A percentile compares a stretch with the other conserved stretches of the same genome.
Evolutionary conservation across 1,140 invertebrate species (phyloP).

Genomic region (Lamellibrachia luymesi): DNA sequence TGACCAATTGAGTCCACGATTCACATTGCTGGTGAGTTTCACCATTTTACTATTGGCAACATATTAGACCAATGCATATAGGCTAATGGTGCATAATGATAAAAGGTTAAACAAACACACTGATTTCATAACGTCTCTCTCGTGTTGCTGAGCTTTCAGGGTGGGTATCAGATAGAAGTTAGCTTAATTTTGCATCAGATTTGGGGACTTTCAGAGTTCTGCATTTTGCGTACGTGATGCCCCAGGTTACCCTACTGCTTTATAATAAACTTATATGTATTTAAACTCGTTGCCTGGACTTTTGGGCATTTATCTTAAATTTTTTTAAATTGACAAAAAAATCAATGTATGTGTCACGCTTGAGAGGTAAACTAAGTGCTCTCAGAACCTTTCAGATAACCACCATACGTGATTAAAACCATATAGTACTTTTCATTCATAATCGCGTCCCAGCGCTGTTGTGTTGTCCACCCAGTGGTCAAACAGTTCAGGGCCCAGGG

Average conservation of each 20-base stretch:
- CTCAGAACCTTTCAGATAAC: background rate
- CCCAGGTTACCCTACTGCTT: background rate
- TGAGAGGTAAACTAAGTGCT: background rate
- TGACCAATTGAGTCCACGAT: no score
- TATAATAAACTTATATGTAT: background rate
- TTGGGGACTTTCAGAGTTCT: no score
- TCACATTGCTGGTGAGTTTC: no score
- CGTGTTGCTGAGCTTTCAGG: no score
- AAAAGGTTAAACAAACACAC: no score
- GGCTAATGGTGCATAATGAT: no score
- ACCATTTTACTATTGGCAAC: no score
- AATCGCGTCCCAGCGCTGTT: background rate
- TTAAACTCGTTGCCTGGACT: background rate
- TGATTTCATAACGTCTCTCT: no score
- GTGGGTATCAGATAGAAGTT: no score
- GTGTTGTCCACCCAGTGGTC: background rate
- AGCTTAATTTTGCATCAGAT: no score
- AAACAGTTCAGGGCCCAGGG: background rate
- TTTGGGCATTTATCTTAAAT: background rate
- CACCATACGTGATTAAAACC: background rate
- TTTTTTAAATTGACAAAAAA: background rate
- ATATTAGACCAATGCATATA: no score
- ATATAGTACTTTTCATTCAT: background rate
- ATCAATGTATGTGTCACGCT: background rate
- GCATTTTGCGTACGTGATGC: no score